These are phyloP conservation scores for Xylota segnis DNA, from an alignment of 2,888 invertebrate species.

Conservation along the genomic window DNA sequence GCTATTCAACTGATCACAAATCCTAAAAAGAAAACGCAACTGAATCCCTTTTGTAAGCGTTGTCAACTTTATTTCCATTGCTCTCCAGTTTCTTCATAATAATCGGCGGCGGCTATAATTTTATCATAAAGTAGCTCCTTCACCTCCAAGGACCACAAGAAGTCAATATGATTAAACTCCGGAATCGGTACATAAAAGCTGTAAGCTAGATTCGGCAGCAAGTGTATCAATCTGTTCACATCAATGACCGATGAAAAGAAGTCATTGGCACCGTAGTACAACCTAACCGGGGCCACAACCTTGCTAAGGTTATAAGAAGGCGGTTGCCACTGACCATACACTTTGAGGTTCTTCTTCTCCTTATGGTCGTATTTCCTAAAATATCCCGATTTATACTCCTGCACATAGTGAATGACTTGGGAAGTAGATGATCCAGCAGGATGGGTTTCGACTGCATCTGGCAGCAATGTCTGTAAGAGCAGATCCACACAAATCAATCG, in stretches of 20 bases:
- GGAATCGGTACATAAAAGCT: slow-evolving; percentile 85
- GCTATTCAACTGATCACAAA: too few species aligned
- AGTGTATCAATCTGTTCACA: slow-evolving; percentile 84
- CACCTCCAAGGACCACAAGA: slow-evolving; percentile 88
- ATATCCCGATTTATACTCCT: slow-evolving; percentile 85
- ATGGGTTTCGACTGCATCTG: slow-evolving; percentile 87
- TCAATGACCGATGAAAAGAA: slow-evolving; percentile 86
- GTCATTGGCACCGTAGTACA: slow-evolving; percentile 89
- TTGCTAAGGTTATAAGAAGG: slow-evolving; percentile 87
- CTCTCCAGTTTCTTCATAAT: slow-evolving; percentile 52
- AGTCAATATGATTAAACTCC: slow-evolving; percentile 89
- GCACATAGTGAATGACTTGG: slow-evolving; percentile 90
- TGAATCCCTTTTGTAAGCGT: too few species aligned
- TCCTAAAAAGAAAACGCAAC: neutral
- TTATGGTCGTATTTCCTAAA: slow-evolving; percentile 87
- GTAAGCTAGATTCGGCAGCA: slow-evolving; percentile 85
- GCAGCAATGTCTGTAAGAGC: slow-evolving; percentile 87
- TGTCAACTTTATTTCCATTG: slow-evolving; percentile 1
- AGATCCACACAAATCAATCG: slow-evolving; percentile 83
- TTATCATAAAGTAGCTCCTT: slow-evolving; percentile 86
- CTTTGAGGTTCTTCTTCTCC: slow-evolving; percentile 84
- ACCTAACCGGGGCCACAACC: slow-evolving; percentile 87
- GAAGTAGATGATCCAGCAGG: slow-evolving; percentile 89
- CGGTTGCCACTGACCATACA: slow-evolving; percentile 86
- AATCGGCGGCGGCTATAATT: slow-evolving; percentile 78